Evolutionary conservation across 2,797 vertebrate genomes (phyloP), one percentile per base, ranked within the genome.

Genomic region (Tauraco hartlaubi): DNA sequence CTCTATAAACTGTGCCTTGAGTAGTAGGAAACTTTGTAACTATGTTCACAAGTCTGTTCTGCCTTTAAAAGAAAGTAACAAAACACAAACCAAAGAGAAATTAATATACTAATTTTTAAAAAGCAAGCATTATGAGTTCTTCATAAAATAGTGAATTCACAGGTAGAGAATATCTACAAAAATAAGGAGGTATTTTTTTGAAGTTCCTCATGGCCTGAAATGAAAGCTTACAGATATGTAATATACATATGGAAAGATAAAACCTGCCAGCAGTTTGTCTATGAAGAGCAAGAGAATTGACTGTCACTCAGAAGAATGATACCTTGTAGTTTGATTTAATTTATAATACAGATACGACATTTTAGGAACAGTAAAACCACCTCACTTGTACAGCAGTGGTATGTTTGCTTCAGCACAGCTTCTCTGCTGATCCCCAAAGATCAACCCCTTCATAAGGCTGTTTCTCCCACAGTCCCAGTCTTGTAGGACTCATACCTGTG

Each of bases 401-500:
- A 1, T 33, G 15, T 55, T 61, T 19, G 11, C 33, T 67, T 76
- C 43, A 43, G 49, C 37, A 48, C 29, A 21, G 20, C 56, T 77
- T 54, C 33, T 54, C 28, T 44, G 55, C 48, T 7, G 12, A 23
- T 56, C 29, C 22, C 12, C 8, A 4, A 18, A 66, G 17, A 48
- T 18, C 22, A 58, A 52, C 14, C 44, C 0, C 1, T 52, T 54
- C 2, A 0, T 43, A 48, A 56, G 48, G 43, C 69, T 15, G n/a
- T 73, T 85, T 44, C 16, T 35, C 43, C 63, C 1, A 0, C 23
- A 39, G 28, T 63, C 39, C 44, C 35, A 33, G 18, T 26, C 66
- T 31, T 33, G 15, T 5, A 33, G 64, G 13, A 8, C 2, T 16
- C 26, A 25, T 41, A 25, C 1, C 0, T 11, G 17, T 3, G 9